phyloP scores from a whole-genome alignment of 1,140 invertebrate genomes.

The Lepidurus apus region DNA sequence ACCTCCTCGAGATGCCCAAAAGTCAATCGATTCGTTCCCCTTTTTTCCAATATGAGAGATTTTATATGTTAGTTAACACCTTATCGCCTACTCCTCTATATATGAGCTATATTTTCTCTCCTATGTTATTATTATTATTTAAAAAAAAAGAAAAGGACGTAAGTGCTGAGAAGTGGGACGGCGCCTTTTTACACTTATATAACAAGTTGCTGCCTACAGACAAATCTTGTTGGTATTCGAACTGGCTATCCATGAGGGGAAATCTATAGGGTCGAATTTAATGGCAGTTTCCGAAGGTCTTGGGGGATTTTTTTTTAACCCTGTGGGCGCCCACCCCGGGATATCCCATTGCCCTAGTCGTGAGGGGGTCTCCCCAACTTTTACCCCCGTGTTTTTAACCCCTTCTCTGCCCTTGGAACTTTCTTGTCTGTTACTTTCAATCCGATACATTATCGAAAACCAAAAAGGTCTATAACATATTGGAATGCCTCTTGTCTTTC shows the following conservation, averaged over 20 bases:
- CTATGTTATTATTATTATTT: too few species aligned
- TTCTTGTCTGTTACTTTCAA: not conserved
- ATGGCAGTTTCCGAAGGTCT: not conserved
- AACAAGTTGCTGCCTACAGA: too few species aligned
- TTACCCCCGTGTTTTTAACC: not conserved
- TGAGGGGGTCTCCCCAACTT: not conserved
- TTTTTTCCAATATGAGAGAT: not conserved
- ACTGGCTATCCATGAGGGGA: not conserved
- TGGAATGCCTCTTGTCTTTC: too few species aligned
- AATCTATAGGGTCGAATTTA: not conserved
- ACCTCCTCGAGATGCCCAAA: not conserved
- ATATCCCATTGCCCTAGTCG: not conserved
- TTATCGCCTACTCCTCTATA: too few species aligned
- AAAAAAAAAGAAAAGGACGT: too few species aligned
- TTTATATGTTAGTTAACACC: too few species aligned
- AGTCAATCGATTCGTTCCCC: constrained; percentile 18
- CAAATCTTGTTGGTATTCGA: too few species aligned
- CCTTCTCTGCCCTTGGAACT: not conserved
- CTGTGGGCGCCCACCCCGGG: not conserved
- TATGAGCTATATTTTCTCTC: too few species aligned
- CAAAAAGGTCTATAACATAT: too few species aligned
- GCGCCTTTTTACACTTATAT: too few species aligned
- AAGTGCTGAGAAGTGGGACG: too few species aligned
- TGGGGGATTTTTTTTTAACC: too few species aligned
- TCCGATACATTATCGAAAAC: constrained; percentile 16